Percentiles rank a stretch among this genome's conserved stretches.
phyloP scores from a whole-genome alignment of 2,113 vertebrate species.

The Mesitornis unicolor region DNA sequence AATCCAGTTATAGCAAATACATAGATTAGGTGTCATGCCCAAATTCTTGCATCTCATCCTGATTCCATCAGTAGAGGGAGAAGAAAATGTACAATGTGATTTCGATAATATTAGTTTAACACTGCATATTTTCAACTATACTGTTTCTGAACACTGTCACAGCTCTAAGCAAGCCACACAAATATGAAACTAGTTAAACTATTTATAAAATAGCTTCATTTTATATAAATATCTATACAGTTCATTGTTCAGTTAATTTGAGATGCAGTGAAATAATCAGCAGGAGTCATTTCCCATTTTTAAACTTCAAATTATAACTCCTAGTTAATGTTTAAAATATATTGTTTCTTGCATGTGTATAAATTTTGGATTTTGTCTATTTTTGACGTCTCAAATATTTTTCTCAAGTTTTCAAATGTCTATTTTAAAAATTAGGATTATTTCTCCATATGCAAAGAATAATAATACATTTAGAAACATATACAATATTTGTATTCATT shows the following conservation, averaged over 20 bases:
- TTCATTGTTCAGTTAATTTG: not conserved
- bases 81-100: not conserved
- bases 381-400: not conserved
- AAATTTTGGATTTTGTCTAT: not conserved
- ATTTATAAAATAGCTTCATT: not conserved
- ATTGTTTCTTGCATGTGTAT: not conserved
- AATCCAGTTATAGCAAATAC: not conserved
- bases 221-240: not conserved
- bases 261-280: not conserved
- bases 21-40: not conserved
- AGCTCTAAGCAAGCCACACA: not conserved
- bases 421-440: not conserved
- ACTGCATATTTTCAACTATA: not conserved
- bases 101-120: not conserved
- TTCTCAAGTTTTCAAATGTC: not conserved
- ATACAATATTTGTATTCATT: not conserved
- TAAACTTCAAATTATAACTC: not conserved
- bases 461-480: not conserved
- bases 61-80: not conserved
- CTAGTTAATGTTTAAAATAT: not conserved
- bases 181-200: not conserved
- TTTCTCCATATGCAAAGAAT: not conserved
- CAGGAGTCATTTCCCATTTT: not conserved
- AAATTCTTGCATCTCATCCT: not conserved
- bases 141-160: not conserved